A percentile compares a stretch with the other conserved stretches of the same genome.
phyloP scores from a whole-genome alignment of 2,113 vertebrate species.

The Chloroceryle aenea region DNA sequence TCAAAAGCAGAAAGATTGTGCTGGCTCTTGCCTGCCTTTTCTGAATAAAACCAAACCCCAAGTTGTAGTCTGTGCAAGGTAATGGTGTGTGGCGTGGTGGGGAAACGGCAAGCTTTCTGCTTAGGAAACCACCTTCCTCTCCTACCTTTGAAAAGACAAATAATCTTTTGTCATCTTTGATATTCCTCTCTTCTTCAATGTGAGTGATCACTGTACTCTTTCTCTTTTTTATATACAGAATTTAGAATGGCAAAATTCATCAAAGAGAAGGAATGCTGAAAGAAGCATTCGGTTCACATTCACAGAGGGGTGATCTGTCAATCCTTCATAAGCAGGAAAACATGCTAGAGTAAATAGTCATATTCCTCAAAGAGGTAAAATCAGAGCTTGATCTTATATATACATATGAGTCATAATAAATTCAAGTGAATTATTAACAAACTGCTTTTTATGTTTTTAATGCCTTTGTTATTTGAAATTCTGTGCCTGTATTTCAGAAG shows the following conservation, averaged over 20 bases:
- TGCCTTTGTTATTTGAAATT: background rate
- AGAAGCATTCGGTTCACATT: background rate
- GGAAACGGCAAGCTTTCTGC: background rate
- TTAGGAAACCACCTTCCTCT: background rate
- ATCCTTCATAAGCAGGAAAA: background rate
- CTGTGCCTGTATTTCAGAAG: background rate
- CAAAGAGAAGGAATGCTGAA: background rate
- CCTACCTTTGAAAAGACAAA: background rate
- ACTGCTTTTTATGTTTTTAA: background rate
- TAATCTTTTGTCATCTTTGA: background rate
- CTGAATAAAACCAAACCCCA: background rate
- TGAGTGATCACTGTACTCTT: background rate
- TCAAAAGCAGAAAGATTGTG: background rate
- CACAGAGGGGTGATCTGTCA: background rate
- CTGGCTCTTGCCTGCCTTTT: background rate
- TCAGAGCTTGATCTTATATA: background rate
- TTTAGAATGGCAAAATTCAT: background rate
- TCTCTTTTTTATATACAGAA: background rate
- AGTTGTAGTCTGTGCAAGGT: background rate
- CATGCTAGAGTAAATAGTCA: background rate
- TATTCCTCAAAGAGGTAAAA: background rate
- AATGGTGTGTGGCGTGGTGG: rapidly evolving
- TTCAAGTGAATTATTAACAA: background rate
- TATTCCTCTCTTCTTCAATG: background rate
- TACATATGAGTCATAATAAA: background rate